Conservation (phyloP, 1,140 invertebrate species). For the Gerris buenoi region DNA sequence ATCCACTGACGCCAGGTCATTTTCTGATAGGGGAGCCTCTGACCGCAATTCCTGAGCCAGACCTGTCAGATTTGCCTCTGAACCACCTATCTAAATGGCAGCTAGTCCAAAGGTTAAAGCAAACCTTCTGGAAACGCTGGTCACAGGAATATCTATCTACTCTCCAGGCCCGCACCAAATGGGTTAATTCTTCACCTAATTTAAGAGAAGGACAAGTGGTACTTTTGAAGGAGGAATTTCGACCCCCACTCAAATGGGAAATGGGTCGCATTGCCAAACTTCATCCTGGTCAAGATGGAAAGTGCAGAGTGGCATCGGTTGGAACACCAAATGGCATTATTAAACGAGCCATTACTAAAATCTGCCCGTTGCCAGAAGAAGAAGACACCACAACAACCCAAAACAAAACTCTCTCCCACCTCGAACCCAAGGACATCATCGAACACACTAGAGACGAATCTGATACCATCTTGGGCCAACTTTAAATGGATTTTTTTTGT, state of each 20-base stretch:
- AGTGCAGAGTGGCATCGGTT: background rate
- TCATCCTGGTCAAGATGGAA: too few species aligned
- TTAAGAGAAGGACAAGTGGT: constrained; percentile 24
- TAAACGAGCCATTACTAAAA: background rate
- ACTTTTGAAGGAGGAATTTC: constrained; percentile 26
- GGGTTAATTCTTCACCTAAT: constrained; percentile 13
- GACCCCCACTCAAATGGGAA: too few species aligned
- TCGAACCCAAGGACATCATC: too few species aligned
- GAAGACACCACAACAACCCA: too few species aligned
- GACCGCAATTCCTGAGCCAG: constrained; percentile 23
- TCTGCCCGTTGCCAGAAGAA: background rate
- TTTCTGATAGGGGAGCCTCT: constrained; percentile 24
- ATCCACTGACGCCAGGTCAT: constrained; percentile 23
- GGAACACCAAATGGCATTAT: background rate
- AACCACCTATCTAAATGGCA: constrained; percentile 21
- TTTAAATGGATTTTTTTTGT: too few species aligned
- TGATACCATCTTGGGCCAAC: too few species aligned
- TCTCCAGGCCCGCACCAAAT: constrained; percentile 24
- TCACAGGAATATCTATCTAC: too few species aligned
- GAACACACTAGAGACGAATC: too few species aligned
- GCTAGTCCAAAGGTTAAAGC: constrained; percentile 16
- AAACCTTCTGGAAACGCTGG: too few species aligned
- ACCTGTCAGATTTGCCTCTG: constrained; percentile 5
- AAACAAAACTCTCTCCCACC: too few species aligned
- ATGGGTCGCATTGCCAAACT: too few species aligned